These are phyloP conservation scores for Pristionchus maxplancki DNA, from an alignment of 2,888 invertebrate species.

Conservation along the genomic window DNA sequence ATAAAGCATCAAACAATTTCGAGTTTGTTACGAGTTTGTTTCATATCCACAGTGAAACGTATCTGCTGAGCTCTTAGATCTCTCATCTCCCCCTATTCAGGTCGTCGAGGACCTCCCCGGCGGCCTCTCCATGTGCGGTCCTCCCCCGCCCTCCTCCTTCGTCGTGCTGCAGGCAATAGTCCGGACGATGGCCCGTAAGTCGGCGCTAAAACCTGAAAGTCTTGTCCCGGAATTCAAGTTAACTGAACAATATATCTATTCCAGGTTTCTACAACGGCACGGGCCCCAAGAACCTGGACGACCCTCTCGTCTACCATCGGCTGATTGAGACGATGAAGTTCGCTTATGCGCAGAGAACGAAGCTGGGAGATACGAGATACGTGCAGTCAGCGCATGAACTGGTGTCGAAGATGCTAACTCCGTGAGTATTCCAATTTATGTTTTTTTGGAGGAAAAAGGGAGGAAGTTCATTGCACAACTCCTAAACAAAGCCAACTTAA, in stretches of 20 bases:
- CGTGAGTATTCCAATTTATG: no score
- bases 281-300: conserved; percentile 67
- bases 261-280: conserved; percentile 70
- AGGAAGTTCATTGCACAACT: no score
- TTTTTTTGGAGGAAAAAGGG: no score
- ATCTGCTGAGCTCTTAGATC: no score
- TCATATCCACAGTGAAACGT: no score
- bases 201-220: conserved; percentile 70
- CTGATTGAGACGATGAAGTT: conserved; percentile 92
- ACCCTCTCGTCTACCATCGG: conserved; percentile 85
- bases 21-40: no score
- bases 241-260: neutral
- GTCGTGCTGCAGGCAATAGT: conserved; percentile 88
- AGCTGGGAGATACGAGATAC: conserved; percentile 84
- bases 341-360: conserved; percentile 85
- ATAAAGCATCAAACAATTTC: no score
- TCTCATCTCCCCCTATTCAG: no score
- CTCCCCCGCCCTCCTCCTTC: conserved; percentile 92
- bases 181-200: conserved; percentile 84
- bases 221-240: neutral
- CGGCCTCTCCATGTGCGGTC: conserved; percentile 85
- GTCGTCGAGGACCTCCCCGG: conserved; percentile 47
- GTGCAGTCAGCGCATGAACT: conserved; percentile 84
- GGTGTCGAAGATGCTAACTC: conserved; percentile 83
- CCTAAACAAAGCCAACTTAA: no score